These are phyloP conservation scores for Leptoteleia sp. DNA, from an alignment of 1,140 invertebrate species.

Conservation along the genomic window DNA sequence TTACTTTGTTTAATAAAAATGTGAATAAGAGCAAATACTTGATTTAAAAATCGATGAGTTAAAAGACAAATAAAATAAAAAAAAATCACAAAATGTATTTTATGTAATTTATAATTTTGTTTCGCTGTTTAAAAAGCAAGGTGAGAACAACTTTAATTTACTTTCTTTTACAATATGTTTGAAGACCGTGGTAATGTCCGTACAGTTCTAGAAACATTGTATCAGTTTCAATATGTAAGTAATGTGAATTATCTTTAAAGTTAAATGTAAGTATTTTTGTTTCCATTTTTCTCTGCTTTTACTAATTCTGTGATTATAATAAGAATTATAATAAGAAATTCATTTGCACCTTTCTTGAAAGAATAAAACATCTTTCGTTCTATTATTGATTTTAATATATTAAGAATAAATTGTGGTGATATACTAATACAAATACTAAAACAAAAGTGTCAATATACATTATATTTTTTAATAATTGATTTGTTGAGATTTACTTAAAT, in stretches of 20 bases:
- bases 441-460: too few species aligned
- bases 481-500: too few species aligned
- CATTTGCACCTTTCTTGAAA: too few species aligned
- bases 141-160: conserved; percentile 5
- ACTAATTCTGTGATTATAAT: neutral
- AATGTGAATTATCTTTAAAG: conserved; percentile 6
- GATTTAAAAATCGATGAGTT: too few species aligned
- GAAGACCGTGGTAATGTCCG: neutral
- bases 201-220: conserved; percentile 8
- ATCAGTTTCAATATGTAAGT: conserved; percentile 22
- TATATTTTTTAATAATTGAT: too few species aligned
- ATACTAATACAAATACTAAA: too few species aligned
- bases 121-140: conserved; percentile 1
- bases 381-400: too few species aligned
- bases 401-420: too few species aligned
- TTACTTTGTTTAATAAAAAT: conserved; percentile 12
- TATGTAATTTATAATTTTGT: conserved; percentile 5
- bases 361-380: too few species aligned
- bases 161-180: neutral
- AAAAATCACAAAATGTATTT: neutral
- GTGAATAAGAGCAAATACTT: conserved; percentile 14
- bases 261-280: conserved; percentile 11
- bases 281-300: conserved; percentile 1
- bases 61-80: neutral
- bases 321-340: too few species aligned